Evolutionary conservation across 2,797 vertebrate species (phyloP), one percentile per base, ranked within the genome.

Genomic region (Fratercula arctica): DNA sequence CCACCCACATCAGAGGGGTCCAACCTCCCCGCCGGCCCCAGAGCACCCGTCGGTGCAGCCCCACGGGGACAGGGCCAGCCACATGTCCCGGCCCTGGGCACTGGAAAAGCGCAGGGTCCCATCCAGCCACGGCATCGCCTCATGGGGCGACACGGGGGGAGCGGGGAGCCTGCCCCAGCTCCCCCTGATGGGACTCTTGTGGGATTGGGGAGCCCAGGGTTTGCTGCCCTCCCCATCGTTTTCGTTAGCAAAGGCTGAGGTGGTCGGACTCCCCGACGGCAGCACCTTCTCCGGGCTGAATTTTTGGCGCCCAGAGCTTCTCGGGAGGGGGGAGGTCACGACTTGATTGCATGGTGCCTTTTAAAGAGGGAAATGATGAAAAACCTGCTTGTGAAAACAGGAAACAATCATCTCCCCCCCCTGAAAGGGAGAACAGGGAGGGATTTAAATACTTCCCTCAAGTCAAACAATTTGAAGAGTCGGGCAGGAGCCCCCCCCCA

Each of bases 51-150:
- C 3, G 3, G 17, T 2, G 13, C 1, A 2, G 53, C 45, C 72
- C 31, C 25, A 9, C 1, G 2, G 76, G 41, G 43, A 43, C 24
- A 8, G 81, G 67, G 11, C 46, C 51, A n/a, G 37, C 60, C 11
- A 2, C 1, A 7, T 13, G 16, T 48, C 56, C 54, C 28, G 4
- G 56, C 35, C 37, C 50, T 0, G 11, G 50, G 74, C 0, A 3
- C 53, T 72, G 69, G n/a, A 25, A 68, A 39, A 10, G 2, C 6
- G 0, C 50, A 24, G 74, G 13, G 23, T 10, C 18, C 2, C 17
- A n/a, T 6, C 37, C 66, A 9, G 2, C 14, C 18, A 0, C 0
- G 2, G 13, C 56, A 9, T 15, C 24, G 0, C 23, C 53, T 21
- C 17, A 3, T 5, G 17, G 48, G 54, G 37, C 17, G 66, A 60